Percentiles rank a stretch among this genome's conserved stretches.
phyloP scores from a whole-genome alignment of 1,140 invertebrate genomes.

The Wiebesia pumilae region DNA sequence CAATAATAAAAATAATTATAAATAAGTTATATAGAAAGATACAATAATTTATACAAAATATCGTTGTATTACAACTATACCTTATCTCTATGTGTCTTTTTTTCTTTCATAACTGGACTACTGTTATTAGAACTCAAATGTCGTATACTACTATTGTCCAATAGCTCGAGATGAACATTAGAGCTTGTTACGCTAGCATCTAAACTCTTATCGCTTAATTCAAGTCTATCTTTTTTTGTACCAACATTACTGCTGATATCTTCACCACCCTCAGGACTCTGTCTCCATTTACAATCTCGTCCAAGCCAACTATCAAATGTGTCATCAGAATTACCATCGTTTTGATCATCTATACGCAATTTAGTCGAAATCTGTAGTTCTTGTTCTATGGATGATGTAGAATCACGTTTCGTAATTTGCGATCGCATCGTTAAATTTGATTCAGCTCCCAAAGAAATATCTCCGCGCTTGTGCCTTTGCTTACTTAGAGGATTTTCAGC shows the following conservation, averaged over 20 bases:
- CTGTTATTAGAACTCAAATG: constrained; percentile 72
- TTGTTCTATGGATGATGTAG: constrained; percentile 71
- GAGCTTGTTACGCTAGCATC: constrained; percentile 77
- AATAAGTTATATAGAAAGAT: constrained; percentile 19
- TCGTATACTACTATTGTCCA: constrained; percentile 73
- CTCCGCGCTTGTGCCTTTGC: constrained; percentile 68
- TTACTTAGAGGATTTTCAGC: constrained; percentile 71
- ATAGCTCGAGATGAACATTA: constrained; percentile 76
- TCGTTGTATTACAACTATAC: constrained; percentile 56
- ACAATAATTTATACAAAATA: constrained; percentile 1
- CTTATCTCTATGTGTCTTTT: constrained; percentile 78
- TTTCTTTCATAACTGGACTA: constrained; percentile 73
- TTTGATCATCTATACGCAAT: constrained; percentile 71
- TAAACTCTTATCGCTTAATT: constrained; percentile 75
- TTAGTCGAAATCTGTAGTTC: constrained; percentile 67
- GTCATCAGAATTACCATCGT: constrained; percentile 75
- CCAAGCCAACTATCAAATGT: constrained; percentile 77
- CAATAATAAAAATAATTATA: not conserved
- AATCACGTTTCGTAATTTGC: constrained; percentile 65
- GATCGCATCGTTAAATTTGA: constrained; percentile 55
- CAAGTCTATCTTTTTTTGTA: constrained; percentile 72
- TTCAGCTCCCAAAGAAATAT: constrained; percentile 56
- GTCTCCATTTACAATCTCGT: constrained; percentile 75
- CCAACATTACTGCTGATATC: constrained; percentile 75
- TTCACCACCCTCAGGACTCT: constrained; percentile 80